phyloP scores from a whole-genome alignment of 2,888 invertebrate genomes.

The Thalpophila matura region DNA sequence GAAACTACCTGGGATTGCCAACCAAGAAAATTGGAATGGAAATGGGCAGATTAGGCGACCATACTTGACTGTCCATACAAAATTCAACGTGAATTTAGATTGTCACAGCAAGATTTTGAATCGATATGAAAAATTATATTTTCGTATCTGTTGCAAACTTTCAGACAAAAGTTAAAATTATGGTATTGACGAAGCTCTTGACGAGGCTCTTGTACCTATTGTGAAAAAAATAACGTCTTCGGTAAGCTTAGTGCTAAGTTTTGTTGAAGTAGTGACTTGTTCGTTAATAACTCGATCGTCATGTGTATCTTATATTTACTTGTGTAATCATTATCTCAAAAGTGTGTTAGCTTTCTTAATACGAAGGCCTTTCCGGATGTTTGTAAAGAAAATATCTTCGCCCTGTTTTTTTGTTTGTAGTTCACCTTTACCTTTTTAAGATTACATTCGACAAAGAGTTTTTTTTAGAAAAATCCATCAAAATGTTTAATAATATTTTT shows the following conservation, averaged over 20 bases:
- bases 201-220: no score
- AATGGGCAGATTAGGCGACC: no score
- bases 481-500: background rate
- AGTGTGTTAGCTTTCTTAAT: slow-evolving; percentile 39
- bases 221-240: background rate
- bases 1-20: no score
- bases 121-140: no score
- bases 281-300: background rate
- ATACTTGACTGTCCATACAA: no score
- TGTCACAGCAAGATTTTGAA: no score
- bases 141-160: no score
- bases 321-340: slow-evolving; percentile 15
- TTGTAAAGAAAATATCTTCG: slow-evolving; percentile 7
- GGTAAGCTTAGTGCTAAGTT: no score
- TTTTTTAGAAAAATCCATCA: background rate
- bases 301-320: slow-evolving; percentile 12
- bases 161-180: no score
- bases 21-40: no score
- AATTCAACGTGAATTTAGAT: no score
- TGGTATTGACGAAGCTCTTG: no score
- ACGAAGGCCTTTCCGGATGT: slow-evolving; percentile 28
- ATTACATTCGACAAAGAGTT: background rate
- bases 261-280: background rate
- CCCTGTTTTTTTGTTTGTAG: slow-evolving; percentile 3
- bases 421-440: slow-evolving; percentile 3